Evolutionary conservation across 2,888 invertebrate genomes (phyloP).

Genomic region (Mechanitis mazaeus): DNA sequence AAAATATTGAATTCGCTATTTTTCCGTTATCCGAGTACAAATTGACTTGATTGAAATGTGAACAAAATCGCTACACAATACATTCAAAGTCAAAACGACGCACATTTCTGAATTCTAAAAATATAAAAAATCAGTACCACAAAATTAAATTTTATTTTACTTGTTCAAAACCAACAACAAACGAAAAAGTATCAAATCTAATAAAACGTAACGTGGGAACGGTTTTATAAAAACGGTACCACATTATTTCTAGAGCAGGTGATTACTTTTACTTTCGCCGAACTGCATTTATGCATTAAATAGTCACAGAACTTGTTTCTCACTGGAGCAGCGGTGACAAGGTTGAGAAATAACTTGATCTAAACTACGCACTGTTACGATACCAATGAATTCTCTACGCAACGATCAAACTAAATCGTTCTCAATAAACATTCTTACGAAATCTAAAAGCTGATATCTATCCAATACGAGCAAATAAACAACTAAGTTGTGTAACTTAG

Average conservation of each 20-base stretch:
- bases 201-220: conserved; percentile 1
- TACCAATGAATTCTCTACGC: conserved; percentile 31
- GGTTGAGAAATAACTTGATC: conserved; percentile 65
- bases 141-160: too few relatives aligned
- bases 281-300: conserved; percentile 52
- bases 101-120: too few relatives aligned
- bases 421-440: conserved; percentile 25
- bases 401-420: conserved; percentile 24
- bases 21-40: too few relatives aligned
- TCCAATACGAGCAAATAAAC: conserved; percentile 18
- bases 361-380: conserved; percentile 47
- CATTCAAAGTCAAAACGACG: too few relatives aligned
- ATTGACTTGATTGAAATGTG: too few relatives aligned
- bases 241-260: conserved; percentile 16
- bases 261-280: conserved; percentile 66
- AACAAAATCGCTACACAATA: too few relatives aligned
- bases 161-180: not conserved
- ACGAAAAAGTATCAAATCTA: not conserved
- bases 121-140: too few relatives aligned
- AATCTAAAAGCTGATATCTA: conserved; percentile 23
- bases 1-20: too few relatives aligned
- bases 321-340: conserved; percentile 68
- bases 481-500: conserved; percentile 15
- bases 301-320: conserved; percentile 54
- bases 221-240: conserved; percentile 6